Base-by-base conservation (phyloP, 2,113 vertebrate genomes). In the Mola mola region DNA sequence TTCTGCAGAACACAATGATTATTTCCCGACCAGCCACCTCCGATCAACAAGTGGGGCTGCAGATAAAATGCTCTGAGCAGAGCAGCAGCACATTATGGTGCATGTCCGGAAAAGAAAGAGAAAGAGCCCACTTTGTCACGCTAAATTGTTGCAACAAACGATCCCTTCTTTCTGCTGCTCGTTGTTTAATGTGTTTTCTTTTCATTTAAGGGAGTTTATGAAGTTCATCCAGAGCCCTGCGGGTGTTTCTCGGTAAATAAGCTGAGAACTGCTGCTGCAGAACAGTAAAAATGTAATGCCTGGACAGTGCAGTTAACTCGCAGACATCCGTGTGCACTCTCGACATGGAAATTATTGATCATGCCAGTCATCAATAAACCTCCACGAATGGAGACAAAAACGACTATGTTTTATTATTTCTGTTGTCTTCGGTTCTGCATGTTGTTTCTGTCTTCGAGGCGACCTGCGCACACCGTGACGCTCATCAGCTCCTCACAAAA, bases 331-430 rank as follows among this genome's bases (percentile, higher is more conserved):
- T 65, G 68, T 68, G 67, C 40, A 41, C 31, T 50, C 33, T 78
- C 16, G 86, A 92, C 91, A 91, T 89, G 84, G 12, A 74, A 65
- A 63, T 71, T 62, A 66, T 88, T 90, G 91, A 92, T 92, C 44
- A 88, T 83, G 91, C 91, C 92, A 93, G 94, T 94, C 91, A 93
- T 92, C 90, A 95, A 95, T 96, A 95, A 88, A 91, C 63, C 51
- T 69, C 48, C 24, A 47, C 93, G 92, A 92, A 92, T 94, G 87
- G 94, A 94, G n/a, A n/a, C n/a, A n/a, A n/a, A 94, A 92, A 92
- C 92, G 89, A 90, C 34, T 87, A 89, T 91, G 72, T 65, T 60
- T 64, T 81, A 31, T 80, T 33, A 19, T 90, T 93, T 91, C 61
- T 57, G 11, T 78, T 79, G 21, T 75, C 2, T 55, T 66, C 22